Conservation (phyloP, 2,888 invertebrate genomes). For the Mimumesa dahlbomi region DNA sequence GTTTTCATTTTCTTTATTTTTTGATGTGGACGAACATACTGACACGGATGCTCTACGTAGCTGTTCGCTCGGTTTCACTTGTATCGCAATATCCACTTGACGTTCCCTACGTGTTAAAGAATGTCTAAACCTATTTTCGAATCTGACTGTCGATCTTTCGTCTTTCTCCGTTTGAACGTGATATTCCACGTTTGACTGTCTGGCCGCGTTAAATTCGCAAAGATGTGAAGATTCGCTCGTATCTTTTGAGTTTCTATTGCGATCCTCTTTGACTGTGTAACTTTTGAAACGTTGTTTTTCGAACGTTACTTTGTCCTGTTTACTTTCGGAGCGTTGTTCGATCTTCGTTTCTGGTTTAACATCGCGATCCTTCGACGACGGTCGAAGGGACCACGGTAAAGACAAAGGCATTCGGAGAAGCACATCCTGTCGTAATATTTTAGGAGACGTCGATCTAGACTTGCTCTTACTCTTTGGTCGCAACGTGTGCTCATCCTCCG, state of each 20-base stretch:
- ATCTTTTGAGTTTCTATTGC: background rate
- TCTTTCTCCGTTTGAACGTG: background rate
- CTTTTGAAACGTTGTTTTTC: background rate
- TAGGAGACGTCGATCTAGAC: conserved; percentile 60
- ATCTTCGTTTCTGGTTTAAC: background rate
- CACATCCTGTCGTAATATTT: conserved; percentile 43
- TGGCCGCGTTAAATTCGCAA: background rate
- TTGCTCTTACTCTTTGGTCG: conserved; percentile 43
- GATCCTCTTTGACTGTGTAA: background rate
- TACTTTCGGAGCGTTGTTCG: background rate
- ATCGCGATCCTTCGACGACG: conserved; percentile 42
- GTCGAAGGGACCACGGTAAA: conserved; percentile 56
- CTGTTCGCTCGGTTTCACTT: background rate
- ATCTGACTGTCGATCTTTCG: too few species aligned
- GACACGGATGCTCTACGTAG: background rate
- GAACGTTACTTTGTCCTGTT: background rate
- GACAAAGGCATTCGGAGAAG: conserved; percentile 49
- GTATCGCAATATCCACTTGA: background rate
- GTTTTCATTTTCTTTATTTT: background rate
- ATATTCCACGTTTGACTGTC: too few species aligned
- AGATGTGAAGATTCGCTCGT: background rate
- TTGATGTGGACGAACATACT: background rate
- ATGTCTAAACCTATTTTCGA: too few species aligned
- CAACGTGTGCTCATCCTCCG: conserved; percentile 1
- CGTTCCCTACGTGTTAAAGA: too few species aligned